These are phyloP conservation scores for Enteromius mattozi DNA, from an alignment of 2,797 vertebrate genomes.

Conservation along the genomic window DNA sequence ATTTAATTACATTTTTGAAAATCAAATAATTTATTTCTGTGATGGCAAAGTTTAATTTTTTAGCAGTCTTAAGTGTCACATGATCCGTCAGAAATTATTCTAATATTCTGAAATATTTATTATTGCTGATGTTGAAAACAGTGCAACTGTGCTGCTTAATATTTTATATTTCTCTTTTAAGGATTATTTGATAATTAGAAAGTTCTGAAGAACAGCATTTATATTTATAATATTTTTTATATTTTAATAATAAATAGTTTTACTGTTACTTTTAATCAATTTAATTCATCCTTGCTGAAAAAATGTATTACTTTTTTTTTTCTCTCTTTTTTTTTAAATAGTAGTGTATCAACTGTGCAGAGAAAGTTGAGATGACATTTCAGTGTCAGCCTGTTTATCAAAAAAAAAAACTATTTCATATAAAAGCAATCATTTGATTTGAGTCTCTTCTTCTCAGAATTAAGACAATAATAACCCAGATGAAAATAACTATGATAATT, in stretches of 20 bases:
- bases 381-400: slow-evolving; percentile 72
- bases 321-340: neutral
- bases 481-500: slow-evolving; percentile 58
- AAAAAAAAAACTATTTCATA: slow-evolving; percentile 76
- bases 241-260: neutral
- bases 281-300: neutral
- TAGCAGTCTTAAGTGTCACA: neutral
- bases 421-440: slow-evolving; percentile 62
- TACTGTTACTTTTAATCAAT: neutral
- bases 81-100: neutral
- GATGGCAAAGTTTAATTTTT: neutral
- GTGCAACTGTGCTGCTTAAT: neutral
- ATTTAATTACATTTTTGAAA: neutral
- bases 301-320: neutral
- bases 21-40: neutral
- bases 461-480: neutral
- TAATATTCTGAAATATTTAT: neutral
- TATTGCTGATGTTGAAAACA: neutral
- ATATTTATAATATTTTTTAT: neutral
- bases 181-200: neutral
- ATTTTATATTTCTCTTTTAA: neutral
- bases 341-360: slow-evolving; percentile 62
- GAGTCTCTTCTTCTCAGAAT: neutral
- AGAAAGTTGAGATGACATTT: slow-evolving; percentile 81
- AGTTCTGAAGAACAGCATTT: neutral